A percentile compares a stretch with the other conserved stretches of the same genome.
Evolutionary conservation across 2,113 vertebrate species (phyloP).

Genomic region (Clarias macrocephalus): DNA sequence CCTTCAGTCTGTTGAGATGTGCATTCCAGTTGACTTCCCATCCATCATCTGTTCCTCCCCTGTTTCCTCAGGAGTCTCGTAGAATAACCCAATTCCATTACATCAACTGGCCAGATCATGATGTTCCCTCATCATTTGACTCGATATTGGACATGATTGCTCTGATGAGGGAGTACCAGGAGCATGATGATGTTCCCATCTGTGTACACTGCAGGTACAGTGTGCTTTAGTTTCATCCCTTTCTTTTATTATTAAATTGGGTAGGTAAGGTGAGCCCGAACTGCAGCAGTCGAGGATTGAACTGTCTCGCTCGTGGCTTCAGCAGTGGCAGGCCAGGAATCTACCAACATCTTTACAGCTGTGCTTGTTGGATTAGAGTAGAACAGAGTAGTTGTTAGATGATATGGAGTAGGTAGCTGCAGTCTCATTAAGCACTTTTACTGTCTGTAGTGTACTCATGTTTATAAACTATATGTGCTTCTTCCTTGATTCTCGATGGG

Average conservation of each 20-base stretch:
- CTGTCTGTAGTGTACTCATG: background rate
- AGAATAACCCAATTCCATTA: constrained; percentile 96
- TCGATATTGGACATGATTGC: constrained; percentile 98
- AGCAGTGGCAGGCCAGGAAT: background rate
- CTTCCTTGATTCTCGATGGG: background rate
- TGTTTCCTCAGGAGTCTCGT: constrained; percentile 80
- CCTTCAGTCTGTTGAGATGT: background rate
- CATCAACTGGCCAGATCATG: constrained; percentile 98
- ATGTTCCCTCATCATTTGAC: constrained; percentile 96
- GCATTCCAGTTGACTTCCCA: background rate
- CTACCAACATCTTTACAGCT: background rate
- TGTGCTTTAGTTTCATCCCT: background rate
- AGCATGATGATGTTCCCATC: constrained; percentile 91
- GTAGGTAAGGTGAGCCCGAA: background rate
- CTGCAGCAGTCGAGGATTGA: background rate
- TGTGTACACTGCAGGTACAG: constrained; percentile 92
- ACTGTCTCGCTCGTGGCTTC: background rate
- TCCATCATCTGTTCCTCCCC: constrained; percentile 15
- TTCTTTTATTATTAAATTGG: background rate
- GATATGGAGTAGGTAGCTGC: background rate
- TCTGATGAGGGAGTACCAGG: constrained; percentile 94
- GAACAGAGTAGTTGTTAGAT: background rate
- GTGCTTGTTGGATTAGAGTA: background rate
- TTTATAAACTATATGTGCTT: background rate
- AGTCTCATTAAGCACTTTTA: background rate